Conservation (phyloP, 2,113 vertebrate genomes). For the Halichoeres trimaculatus region DNA sequence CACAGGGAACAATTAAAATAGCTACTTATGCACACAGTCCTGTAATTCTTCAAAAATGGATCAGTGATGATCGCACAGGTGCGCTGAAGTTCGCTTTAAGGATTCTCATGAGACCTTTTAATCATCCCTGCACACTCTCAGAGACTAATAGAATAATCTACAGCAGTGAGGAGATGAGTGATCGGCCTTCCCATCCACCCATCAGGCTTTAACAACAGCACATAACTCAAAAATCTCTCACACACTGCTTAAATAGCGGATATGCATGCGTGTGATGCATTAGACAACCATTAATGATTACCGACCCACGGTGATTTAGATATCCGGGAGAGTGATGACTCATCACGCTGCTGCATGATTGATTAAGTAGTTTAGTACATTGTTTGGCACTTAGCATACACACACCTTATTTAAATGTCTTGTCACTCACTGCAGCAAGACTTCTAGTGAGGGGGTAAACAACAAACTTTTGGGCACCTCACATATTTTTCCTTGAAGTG, state of each 20-base stretch:
- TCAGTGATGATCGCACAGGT: slow-evolving; percentile 25
- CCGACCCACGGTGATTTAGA: slow-evolving; percentile 44
- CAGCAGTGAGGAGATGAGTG: slow-evolving; percentile 39
- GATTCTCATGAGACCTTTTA: slow-evolving; percentile 40
- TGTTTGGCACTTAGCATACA: slow-evolving; percentile 47
- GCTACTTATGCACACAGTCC: background rate
- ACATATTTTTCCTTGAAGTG: slow-evolving; percentile 12
- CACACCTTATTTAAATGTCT: slow-evolving; percentile 23
- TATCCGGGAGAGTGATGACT: slow-evolving; percentile 36
- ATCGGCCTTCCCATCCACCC: slow-evolving; percentile 34
- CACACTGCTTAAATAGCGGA: slow-evolving; percentile 30
- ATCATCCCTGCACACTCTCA: slow-evolving; percentile 32
- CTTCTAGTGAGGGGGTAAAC: background rate
- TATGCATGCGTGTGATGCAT: slow-evolving; percentile 48
- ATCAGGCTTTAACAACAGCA: slow-evolving; percentile 53
- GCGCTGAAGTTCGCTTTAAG: slow-evolving; percentile 11
- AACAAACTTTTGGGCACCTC: background rate
- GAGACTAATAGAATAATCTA: slow-evolving; percentile 50
- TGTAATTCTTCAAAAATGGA: slow-evolving; percentile 13
- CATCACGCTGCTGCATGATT: slow-evolving; percentile 37
- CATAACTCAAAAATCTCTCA: slow-evolving; percentile 60
- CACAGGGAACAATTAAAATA: background rate
- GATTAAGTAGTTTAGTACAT: slow-evolving; percentile 44
- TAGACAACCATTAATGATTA: slow-evolving; percentile 50
- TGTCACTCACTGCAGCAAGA: slow-evolving; percentile 21